Conservation (phyloP, 2,888 invertebrate species). For the Calliphora vomitoria region DNA sequence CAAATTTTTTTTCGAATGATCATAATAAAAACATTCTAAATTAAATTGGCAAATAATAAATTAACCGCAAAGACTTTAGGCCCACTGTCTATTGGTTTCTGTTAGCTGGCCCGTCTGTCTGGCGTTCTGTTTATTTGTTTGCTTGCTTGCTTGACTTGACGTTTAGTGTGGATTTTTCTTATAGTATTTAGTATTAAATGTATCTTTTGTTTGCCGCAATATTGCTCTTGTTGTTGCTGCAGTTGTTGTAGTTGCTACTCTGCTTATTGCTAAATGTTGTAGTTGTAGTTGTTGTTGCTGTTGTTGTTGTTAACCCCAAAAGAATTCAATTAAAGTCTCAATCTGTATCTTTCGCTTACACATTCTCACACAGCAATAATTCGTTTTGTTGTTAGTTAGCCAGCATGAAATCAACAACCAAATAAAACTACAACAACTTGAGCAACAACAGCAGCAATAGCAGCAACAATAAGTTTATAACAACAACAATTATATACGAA, state of each 20-base stretch:
- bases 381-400: conserved; percentile 73
- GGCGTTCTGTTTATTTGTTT: conserved; percentile 54
- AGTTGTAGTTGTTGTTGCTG: conserved; percentile 34
- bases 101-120: conserved; percentile 1
- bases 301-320: conserved; percentile 71
- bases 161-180: conserved; percentile 72
- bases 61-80: too few species aligned
- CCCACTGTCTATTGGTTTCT: conserved; percentile 54
- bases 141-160: conserved; percentile 66
- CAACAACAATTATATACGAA: not conserved
- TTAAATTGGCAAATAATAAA: too few species aligned
- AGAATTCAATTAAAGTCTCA: conserved; percentile 74
- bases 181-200: conserved; percentile 70
- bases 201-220: conserved; percentile 73
- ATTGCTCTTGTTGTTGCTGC: conserved; percentile 34
- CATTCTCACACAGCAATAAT: conserved; percentile 72
- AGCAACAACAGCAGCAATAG: conserved; percentile 38
- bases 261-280: conserved; percentile 55
- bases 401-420: conserved; percentile 73
- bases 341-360: conserved; percentile 72
- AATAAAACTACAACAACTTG: conserved; percentile 55
- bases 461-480: conserved; percentile 21
- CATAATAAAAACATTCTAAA: too few species aligned
- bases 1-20: too few species aligned
- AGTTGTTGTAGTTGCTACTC: conserved; percentile 53